Conservation (phyloP, 2,113 vertebrate genomes). For the Callospermophilus lateralis region DNA sequence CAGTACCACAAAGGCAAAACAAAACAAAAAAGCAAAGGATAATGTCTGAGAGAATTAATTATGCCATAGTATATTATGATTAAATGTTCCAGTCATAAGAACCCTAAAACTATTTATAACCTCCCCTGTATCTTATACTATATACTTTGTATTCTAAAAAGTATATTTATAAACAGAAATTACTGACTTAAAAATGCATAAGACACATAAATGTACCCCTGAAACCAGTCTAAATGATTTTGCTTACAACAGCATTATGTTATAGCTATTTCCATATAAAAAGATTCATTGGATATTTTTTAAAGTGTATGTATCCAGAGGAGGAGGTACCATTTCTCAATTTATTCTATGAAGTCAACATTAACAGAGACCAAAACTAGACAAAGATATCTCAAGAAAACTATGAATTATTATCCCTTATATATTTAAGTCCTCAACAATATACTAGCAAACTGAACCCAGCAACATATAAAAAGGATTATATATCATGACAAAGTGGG, state of each 20-base stretch:
- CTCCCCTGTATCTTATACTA: background rate
- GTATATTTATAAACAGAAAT: background rate
- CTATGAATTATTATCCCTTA: background rate
- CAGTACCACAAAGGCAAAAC: too few relatives aligned
- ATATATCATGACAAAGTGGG: background rate
- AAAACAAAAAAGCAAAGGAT: background rate
- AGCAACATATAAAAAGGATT: too few relatives aligned
- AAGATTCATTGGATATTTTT: background rate
- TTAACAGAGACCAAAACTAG: background rate
- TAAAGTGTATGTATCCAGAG: background rate
- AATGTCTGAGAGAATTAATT: background rate
- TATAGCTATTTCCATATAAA: background rate
- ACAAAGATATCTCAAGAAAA: slow-evolving; percentile 18
- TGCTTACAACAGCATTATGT: background rate
- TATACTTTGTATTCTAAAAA: slow-evolving; percentile 14
- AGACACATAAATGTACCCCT: background rate
- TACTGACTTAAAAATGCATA: background rate
- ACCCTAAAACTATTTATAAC: background rate
- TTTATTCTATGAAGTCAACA: background rate
- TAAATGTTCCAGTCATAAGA: background rate
- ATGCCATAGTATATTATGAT: background rate
- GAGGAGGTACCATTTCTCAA: background rate
- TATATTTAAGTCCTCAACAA: background rate
- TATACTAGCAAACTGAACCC: slow-evolving; percentile 6
- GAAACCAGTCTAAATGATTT: background rate